Percentiles rank a stretch among this genome's conserved stretches.
Evolutionary conservation across 1,140 invertebrate species (phyloP).

Genomic region (Cydia strobilella): DNA sequence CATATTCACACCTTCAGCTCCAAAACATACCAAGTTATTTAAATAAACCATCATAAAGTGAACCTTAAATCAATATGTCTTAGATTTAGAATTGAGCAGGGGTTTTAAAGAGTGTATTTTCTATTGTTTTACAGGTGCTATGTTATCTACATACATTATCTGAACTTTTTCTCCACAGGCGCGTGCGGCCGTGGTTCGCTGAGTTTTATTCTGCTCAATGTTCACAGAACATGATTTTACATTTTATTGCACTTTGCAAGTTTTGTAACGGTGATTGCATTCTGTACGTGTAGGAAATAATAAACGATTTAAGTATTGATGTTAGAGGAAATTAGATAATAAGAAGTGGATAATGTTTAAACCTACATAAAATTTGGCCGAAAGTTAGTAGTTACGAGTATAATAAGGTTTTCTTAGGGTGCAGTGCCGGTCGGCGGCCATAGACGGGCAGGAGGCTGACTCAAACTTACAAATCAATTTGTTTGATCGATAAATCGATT

Average conservation of each 20-base stretch:
- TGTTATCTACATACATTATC: conserved; percentile 21
- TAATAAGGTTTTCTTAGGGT: too few relatives aligned
- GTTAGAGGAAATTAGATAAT: background rate
- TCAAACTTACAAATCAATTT: too few relatives aligned
- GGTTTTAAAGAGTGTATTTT: background rate
- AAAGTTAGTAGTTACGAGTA: too few relatives aligned
- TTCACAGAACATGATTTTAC: conserved; percentile 19
- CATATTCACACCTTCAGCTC: background rate
- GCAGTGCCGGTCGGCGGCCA: too few relatives aligned
- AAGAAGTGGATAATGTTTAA: too few relatives aligned
- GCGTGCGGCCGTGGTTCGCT: conserved; percentile 12
- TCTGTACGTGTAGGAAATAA: conserved; percentile 13
- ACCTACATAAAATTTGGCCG: too few relatives aligned
- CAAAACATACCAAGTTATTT: background rate
- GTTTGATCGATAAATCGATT: too few relatives aligned
- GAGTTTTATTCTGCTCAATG: background rate
- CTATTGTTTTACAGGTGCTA: conserved; percentile 16
- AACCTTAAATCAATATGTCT: background rate
- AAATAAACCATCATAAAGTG: background rate
- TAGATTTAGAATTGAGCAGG: background rate
- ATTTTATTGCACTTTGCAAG: conserved; percentile 9
- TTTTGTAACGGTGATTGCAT: conserved; percentile 11
- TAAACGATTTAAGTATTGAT: conserved; percentile 14
- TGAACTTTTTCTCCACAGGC: conserved; percentile 10
- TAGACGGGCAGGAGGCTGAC: too few relatives aligned